Conservation (phyloP, 2,888 invertebrate genomes). For the Troides helena region DNA sequence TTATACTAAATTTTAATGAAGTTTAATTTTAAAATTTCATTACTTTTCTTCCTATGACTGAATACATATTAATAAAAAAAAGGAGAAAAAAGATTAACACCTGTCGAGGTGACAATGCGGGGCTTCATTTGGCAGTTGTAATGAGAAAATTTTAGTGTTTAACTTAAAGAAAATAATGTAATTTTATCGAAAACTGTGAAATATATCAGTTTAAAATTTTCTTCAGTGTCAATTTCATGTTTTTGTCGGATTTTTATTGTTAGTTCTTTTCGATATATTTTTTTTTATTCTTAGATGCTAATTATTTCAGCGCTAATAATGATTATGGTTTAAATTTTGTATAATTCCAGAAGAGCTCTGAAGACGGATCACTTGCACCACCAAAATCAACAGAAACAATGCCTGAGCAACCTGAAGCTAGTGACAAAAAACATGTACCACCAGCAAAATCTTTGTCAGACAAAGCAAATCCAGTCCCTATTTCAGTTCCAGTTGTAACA, state of each 20-base stretch:
- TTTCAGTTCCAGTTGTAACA: conserved; percentile 37
- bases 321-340: not conserved
- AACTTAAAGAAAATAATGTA: conserved; percentile 6
- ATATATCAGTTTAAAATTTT: conserved; percentile 2
- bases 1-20: not conserved
- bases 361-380: conserved; percentile 37
- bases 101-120: conserved; percentile 24
- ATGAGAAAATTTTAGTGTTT: conserved; percentile 25
- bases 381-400: conserved; percentile 29
- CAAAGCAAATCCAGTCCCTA: conserved; percentile 40
- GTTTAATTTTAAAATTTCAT: too few relatives aligned
- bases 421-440: conserved; percentile 8
- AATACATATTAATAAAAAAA: conserved; percentile 10
- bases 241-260: too few relatives aligned
- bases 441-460: conserved; percentile 41
- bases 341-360: conserved; percentile 57
- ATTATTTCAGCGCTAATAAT: too few relatives aligned
- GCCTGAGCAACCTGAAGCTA: conserved; percentile 30
- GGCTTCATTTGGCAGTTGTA: conserved; percentile 25
- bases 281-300: too few relatives aligned
- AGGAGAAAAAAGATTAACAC: conserved; percentile 12
- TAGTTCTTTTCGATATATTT: too few relatives aligned
- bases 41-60: not conserved
- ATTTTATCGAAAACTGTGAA: conserved; percentile 6
- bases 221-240: conserved; percentile 15